Base-by-base conservation (phyloP, 1,140 invertebrate species). In the Stenopsyche tienmushanensis region DNA sequence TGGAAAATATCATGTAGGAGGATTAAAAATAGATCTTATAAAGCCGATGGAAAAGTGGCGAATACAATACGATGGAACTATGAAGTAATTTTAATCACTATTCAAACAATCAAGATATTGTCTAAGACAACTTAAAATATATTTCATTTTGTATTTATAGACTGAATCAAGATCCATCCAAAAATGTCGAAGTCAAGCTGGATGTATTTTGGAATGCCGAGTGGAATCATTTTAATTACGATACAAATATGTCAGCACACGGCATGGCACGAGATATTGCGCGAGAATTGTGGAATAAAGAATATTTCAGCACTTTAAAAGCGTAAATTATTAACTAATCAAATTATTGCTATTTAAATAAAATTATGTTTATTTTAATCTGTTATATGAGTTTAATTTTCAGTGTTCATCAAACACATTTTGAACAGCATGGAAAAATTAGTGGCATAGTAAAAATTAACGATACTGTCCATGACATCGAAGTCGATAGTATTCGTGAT, bases 351-450 rank as follows among this genome's bases (percentile, higher is more conserved):
- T n/a, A n/a, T n/a, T n/a, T n/a, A n/a, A n/a, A n/a, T n/a, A n/a
- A n/a, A n/a, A n/a, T n/a, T n/a, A n/a, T n/a, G n/a, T 15, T 53
- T 8, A 10, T 34, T 42, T 60, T 60, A 63, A 52, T 13, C 15
- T 29, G 29, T 66, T 55, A 47, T 45, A 52, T 52, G 41, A 65
- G 53, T 63, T n/a, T n/a, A 65, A 29, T 65, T 79, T 81, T 49
- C 71, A 88, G 86, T 50, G 77, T 83, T n/a, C 87, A 89, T 74
- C 88, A 89, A 76, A 86, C 84, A 1, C 88, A 90, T 74, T 90
- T 89, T 72, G 88, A 90, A 70, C 89, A 90, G 77, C 82, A 84
- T 79, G 87, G 87, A 10, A 76, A 72, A 53, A 67, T 87, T 3
- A 73, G 74, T 52, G 84, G 84, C 3, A 78, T 71, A 2, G 79